Conservation (phyloP, 2,888 invertebrate genomes). For the Physocephala rufipes region DNA sequence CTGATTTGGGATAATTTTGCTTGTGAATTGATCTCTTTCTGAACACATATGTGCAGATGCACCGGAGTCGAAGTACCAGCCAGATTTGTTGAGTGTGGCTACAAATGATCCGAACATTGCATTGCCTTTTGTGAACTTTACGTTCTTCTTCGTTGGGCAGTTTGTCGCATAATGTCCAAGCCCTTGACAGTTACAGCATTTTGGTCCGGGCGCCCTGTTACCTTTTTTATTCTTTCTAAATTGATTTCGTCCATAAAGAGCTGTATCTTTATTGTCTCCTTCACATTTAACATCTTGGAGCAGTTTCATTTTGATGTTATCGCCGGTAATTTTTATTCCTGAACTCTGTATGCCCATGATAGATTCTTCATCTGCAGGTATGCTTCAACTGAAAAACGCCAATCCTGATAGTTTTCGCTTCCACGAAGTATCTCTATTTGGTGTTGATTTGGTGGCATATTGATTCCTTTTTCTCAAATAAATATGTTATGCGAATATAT, state of each 20-base stretch:
- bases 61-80: constrained; percentile 1
- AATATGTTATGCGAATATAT: too few species aligned
- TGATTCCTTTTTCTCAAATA: too few species aligned
- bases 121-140: not conserved
- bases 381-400: too few species aligned
- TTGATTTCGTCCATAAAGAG: constrained; percentile 19
- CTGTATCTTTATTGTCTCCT: constrained; percentile 5
- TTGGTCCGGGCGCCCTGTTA: not conserved
- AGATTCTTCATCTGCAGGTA: too few species aligned
- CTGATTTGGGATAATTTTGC: not conserved
- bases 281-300: constrained; percentile 30
- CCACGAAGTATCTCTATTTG: too few species aligned
- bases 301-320: constrained; percentile 35
- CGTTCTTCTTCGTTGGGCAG: constrained; percentile 14
- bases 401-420: too few species aligned
- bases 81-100: constrained; percentile 2
- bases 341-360: constrained; percentile 36
- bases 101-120: constrained; percentile 5
- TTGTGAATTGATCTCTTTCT: not conserved
- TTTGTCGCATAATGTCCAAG: constrained; percentile 28
- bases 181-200: constrained; percentile 25
- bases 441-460: too few species aligned
- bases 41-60: constrained; percentile 9
- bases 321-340: constrained; percentile 30
- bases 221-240: constrained; percentile 15